These are phyloP conservation scores for Anguilla rostrata DNA, from an alignment of 2,113 vertebrate genomes.

Conservation along the genomic window DNA sequence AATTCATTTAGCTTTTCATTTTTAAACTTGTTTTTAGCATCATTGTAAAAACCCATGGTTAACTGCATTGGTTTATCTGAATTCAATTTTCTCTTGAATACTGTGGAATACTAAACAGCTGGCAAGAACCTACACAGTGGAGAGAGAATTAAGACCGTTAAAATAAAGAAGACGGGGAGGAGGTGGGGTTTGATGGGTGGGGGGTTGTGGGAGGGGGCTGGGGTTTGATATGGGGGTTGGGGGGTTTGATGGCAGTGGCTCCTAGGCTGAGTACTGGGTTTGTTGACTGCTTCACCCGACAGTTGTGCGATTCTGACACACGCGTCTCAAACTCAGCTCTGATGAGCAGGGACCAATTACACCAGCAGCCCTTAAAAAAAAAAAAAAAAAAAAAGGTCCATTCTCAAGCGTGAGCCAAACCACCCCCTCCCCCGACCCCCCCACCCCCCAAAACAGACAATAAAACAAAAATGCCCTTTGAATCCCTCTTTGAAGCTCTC, in stretches of 20 bases:
- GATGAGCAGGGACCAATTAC: constrained; percentile 68
- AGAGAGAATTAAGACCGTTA: constrained; percentile 65
- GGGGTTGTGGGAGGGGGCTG: not conserved
- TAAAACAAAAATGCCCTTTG: constrained; percentile 18
- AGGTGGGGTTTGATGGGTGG: no score
- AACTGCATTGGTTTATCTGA: constrained; percentile 43
- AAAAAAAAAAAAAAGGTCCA: not conserved
- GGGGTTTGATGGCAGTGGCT: constrained; percentile 71
- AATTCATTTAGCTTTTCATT: constrained; percentile 75
- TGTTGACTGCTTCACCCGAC: constrained; percentile 63
- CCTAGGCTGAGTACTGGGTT: constrained; percentile 65
- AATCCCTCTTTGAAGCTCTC: constrained; percentile 12
- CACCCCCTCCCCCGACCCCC: no score
- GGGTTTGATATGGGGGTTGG: not conserved
- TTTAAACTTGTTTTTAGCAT: constrained; percentile 51
- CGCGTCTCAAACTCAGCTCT: constrained; percentile 42
- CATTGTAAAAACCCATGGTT: constrained; percentile 49
- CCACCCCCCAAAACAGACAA: not conserved
- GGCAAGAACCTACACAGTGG: constrained; percentile 75
- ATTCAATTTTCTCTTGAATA: constrained; percentile 64
- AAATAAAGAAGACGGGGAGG: constrained; percentile 60
- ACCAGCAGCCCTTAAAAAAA: constrained; percentile 5
- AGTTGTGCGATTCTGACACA: constrained; percentile 74
- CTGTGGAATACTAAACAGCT: constrained; percentile 81
- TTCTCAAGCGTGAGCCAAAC: not conserved